Evolutionary conservation across 1,140 invertebrate species (phyloP).

Genomic region (Tetragonula clypearis): DNA sequence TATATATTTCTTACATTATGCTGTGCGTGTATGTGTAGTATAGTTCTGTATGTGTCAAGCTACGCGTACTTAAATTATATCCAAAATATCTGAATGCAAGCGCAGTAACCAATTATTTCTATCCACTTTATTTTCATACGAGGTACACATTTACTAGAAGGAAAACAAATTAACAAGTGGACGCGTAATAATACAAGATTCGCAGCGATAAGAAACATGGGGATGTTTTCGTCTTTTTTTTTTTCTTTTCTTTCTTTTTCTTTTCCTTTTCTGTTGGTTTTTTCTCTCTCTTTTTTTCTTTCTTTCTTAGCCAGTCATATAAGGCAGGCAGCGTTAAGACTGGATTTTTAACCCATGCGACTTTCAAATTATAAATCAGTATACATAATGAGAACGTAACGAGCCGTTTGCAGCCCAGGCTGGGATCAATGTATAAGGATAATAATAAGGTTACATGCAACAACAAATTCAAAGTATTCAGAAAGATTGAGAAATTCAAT

Average conservation of each 20-base stretch:
- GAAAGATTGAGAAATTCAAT: slow-evolving; percentile 66
- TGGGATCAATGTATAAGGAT: slow-evolving; percentile 57
- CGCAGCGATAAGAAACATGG: slow-evolving; percentile 26
- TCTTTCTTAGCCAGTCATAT: slow-evolving; percentile 54
- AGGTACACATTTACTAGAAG: slow-evolving; percentile 35
- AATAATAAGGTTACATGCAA: slow-evolving; percentile 68
- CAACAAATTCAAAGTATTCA: slow-evolving; percentile 67
- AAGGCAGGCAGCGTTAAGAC: slow-evolving; percentile 70
- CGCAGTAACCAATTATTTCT: slow-evolving; percentile 38
- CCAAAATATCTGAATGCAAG: slow-evolving; percentile 36
- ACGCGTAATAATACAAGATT: slow-evolving; percentile 24
- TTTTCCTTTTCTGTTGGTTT: not conserved
- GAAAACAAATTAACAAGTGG: slow-evolving; percentile 25
- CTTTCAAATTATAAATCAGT: slow-evolving; percentile 61
- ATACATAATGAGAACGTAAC: slow-evolving; percentile 51
- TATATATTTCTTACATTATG: not conserved
- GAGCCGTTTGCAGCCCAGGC: slow-evolving; percentile 63
- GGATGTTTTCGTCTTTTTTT: not conserved
- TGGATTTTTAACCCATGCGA: slow-evolving; percentile 77
- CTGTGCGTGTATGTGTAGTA: slow-evolving; percentile 2
- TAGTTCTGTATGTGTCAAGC: not conserved
- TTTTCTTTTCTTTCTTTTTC: not conserved
- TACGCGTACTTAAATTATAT: slow-evolving; percentile 26
- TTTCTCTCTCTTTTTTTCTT: not conserved
- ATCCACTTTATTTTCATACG: slow-evolving; percentile 48